Evolutionary conservation across 2,888 invertebrate genomes (phyloP), one percentile per base, ranked within the genome.

Genomic region (Cantharis nigra): DNA sequence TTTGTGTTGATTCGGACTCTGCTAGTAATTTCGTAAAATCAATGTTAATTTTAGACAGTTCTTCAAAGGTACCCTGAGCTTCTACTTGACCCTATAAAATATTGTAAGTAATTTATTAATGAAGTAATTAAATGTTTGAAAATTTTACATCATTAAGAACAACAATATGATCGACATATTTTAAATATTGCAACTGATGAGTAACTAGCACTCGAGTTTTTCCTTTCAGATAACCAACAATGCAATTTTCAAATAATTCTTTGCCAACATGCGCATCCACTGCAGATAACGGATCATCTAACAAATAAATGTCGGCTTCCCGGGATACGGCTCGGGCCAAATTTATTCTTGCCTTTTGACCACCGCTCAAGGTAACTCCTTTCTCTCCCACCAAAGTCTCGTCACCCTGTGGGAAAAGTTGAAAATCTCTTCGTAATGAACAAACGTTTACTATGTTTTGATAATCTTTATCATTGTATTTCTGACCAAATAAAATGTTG

Each of bases 211-310:
- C 90, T 76, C 92, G 87, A 1, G 92, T 92, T 85, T 92, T 93
- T 3, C 90, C 87, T 71, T 87, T 87, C 78, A 94, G 87, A 77
- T 89, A 89, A 9, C 89, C 88, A 4, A 89, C 87, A 70, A 95
- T 93, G 70, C 95, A 96, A 87, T 94, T 91, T 71, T 95, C 92
- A 84, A 95, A 95, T 9, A 96, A 88, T 86, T 94, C 93, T 78
- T 92, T 91, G 0, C 94, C 93, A n/a, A 96, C 95, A 79, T 93
- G 92, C 0, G 94, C 90, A 86, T 96, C 96, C 0, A 96, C 95
- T 0, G 95, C 95, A 74, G 94, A 94, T 3, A 96, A 86, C 0
- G 96, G 95, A 88, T 96, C 96, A 85, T 96, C 96, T 49, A 96
- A 86, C 3, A 96, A 87, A 84, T 95, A 96, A 75, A 96, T 91